Conservation (phyloP, 2,888 invertebrate species). For the Cataglyphis altisquamis region DNA sequence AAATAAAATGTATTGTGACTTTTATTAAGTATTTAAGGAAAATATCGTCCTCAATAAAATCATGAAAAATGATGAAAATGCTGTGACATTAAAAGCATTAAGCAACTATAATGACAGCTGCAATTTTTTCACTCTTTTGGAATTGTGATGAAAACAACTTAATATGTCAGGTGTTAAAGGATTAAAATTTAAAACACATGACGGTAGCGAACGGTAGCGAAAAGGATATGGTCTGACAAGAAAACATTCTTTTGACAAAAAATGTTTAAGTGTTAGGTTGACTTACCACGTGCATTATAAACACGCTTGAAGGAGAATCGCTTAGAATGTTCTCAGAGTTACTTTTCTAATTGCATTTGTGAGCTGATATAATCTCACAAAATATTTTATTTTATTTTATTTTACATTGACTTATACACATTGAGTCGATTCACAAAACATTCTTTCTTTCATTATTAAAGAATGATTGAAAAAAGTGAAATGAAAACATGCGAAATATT, state of each 20-base stretch:
- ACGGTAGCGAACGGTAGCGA: neutral
- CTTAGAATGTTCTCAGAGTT: conserved; percentile 32
- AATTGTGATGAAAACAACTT: neutral
- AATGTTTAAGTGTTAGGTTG: conserved; percentile 3
- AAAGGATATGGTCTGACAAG: conserved; percentile 8
- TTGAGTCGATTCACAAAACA: neutral
- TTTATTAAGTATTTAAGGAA: neutral
- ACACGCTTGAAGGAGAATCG: conserved; percentile 62
- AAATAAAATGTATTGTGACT: conserved; percentile 9
- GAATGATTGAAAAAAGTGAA: neutral
- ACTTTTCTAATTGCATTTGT: neutral
- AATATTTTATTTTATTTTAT: too few relatives aligned
- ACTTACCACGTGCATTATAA: conserved; percentile 70
- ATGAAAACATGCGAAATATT: neutral
- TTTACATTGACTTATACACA: neutral
- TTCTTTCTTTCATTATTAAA: neutral
- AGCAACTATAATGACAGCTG: neutral
- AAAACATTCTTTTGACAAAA: conserved; percentile 25
- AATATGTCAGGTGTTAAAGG: neutral
- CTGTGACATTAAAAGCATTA: neutral
- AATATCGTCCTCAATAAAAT: neutral
- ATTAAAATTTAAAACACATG: conserved; percentile 13
- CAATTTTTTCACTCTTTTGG: neutral
- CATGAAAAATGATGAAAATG: neutral
- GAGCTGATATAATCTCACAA: neutral